phyloP scores from a whole-genome alignment of 2,113 vertebrate species.

The Perccottus glenii region DNA sequence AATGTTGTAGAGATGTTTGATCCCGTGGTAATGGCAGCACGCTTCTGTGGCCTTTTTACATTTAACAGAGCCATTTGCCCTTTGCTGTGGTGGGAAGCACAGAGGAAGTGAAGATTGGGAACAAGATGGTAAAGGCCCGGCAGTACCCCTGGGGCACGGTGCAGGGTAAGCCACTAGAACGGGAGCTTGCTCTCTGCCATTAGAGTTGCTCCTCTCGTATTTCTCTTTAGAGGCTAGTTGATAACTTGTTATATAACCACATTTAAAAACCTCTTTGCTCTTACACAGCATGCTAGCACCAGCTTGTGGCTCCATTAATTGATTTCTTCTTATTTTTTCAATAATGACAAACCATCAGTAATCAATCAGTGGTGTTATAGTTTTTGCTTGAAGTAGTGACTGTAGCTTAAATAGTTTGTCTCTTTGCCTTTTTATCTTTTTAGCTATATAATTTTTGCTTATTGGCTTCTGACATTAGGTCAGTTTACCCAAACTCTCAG shows the following conservation, averaged over 20 bases:
- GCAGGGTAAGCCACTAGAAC: slow-evolving; percentile 86
- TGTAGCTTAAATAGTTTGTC: too few relatives aligned
- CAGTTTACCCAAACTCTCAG: slow-evolving; percentile 18
- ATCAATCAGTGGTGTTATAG: not conserved
- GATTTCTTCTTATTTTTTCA: not conserved
- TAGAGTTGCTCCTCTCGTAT: slow-evolving; percentile 23
- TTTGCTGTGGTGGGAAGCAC: slow-evolving; percentile 98
- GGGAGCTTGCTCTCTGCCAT: slow-evolving; percentile 34
- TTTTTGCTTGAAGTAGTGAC: not conserved
- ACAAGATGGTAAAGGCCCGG: slow-evolving; percentile 98
- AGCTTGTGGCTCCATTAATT: slow-evolving; percentile 20
- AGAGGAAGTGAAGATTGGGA: slow-evolving; percentile 97
- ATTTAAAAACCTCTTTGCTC: slow-evolving; percentile 20
- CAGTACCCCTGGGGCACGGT: slow-evolving; percentile 99
- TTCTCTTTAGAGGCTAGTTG: slow-evolving; percentile 26
- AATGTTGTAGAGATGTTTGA: not conserved
- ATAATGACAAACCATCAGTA: not conserved
- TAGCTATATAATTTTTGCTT: slow-evolving; percentile 10
- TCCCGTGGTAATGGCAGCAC: not conserved
- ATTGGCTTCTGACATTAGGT: slow-evolving; percentile 23
- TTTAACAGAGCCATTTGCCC: slow-evolving; percentile 91
- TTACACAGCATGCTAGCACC: not conserved
- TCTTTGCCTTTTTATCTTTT: not conserved
- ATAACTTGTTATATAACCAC: slow-evolving; percentile 53
- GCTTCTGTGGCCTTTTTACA: not conserved